Conservation (phyloP, 2,797 vertebrate genomes). For the Cyprinella venusta region DNA sequence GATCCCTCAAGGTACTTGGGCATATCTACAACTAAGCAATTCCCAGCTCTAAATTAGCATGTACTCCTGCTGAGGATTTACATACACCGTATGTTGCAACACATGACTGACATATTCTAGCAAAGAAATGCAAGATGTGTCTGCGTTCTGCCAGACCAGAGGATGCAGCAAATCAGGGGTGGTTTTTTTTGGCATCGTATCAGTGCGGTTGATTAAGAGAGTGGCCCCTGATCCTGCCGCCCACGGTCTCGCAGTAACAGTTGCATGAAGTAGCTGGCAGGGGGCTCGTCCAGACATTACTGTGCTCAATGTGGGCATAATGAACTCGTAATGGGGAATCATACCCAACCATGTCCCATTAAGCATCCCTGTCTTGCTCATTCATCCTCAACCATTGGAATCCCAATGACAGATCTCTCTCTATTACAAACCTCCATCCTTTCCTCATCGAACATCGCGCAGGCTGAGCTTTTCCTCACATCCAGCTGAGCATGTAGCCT, state of each 20-base stretch:
- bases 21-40: slow-evolving; percentile 82
- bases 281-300: slow-evolving; percentile 59
- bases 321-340: slow-evolving; percentile 61
- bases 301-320: slow-evolving; percentile 67
- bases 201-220: slow-evolving; percentile 22
- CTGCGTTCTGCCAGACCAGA: background rate
- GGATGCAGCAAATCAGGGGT: background rate
- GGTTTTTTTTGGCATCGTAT: background rate
- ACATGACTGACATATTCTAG: background rate
- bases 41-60: slow-evolving; percentile 88
- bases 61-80: slow-evolving; percentile 56
- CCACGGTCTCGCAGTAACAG: slow-evolving; percentile 28
- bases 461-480: slow-evolving; percentile 66
- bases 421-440: slow-evolving; percentile 36
- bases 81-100: background rate
- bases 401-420: slow-evolving; percentile 54
- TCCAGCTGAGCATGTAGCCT: slow-evolving; percentile 70
- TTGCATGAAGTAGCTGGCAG: slow-evolving; percentile 29
- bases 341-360: slow-evolving; percentile 65
- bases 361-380: slow-evolving; percentile 56
- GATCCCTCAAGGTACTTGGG: background rate
- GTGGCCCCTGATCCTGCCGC: slow-evolving; percentile 16
- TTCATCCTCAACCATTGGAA: slow-evolving; percentile 52
- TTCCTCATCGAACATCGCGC: slow-evolving; percentile 61
- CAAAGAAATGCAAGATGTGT: background rate